A percentile compares a stretch with the other conserved stretches of the same genome.
Evolutionary conservation across 2,797 vertebrate genomes (phyloP).

Genomic region (Lagorchestes hirsutus): DNA sequence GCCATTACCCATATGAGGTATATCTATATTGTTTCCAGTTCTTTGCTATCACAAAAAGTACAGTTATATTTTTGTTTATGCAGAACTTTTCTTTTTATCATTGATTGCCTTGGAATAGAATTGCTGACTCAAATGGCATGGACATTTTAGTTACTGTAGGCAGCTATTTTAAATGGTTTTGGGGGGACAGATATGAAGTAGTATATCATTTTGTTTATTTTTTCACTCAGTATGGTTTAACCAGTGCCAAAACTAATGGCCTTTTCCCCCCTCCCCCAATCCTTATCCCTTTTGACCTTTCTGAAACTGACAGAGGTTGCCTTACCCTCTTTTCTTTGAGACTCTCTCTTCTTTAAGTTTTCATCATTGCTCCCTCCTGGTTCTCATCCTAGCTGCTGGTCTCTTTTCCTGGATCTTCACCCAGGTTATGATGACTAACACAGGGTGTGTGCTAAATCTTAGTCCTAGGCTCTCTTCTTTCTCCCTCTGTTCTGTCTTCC

Average conservation of each 20-base stretch:
- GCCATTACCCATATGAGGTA: not conserved
- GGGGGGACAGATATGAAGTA: not conserved
- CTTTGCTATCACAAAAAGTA: too few relatives aligned
- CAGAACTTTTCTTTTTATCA: not conserved
- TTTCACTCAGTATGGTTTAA: not conserved
- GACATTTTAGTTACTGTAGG: not conserved
- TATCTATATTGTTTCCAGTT: not conserved
- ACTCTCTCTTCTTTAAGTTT: not conserved
- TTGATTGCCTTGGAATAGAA: not conserved
- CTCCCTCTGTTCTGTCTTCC: not conserved
- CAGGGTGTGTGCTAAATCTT: not conserved
- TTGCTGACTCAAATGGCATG: not conserved
- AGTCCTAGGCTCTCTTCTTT: not conserved
- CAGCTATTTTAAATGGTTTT: not conserved
- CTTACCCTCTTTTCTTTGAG: not conserved
- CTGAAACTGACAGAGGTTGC: too few relatives aligned
- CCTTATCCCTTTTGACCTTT: not conserved
- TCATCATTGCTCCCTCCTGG: not conserved
- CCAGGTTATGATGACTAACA: not conserved
- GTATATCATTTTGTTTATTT: not conserved
- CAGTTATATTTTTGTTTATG: too few relatives aligned
- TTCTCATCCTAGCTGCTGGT: not conserved
- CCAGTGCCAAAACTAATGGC: not conserved
- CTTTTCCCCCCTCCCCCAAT: not conserved
- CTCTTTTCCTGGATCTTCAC: not conserved